Percentiles rank a stretch among this genome's conserved stretches.
Evolutionary conservation across 2,888 invertebrate genomes (phyloP).

Genomic region (Sarcophaga rosellei): DNA sequence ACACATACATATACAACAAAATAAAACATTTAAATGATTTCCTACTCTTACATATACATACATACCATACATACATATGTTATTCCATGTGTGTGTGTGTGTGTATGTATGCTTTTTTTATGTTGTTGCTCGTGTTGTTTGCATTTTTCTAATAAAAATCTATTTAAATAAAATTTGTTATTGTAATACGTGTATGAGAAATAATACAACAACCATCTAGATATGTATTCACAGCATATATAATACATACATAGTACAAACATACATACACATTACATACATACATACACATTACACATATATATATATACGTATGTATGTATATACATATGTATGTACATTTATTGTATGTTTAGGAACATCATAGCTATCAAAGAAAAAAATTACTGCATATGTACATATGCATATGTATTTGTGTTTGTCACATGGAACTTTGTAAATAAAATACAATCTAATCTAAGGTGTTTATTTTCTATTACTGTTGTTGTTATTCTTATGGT

Average conservation of each 20-base stretch:
- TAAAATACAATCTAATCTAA: neutral
- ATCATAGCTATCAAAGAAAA: too few relatives aligned
- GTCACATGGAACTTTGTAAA: neutral
- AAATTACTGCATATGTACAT: neutral
- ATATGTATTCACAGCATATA: too few relatives aligned
- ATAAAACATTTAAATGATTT: too few relatives aligned
- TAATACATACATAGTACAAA: neutral
- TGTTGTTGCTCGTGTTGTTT: conserved; percentile 1
- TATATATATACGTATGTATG: neutral
- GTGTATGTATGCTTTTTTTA: neutral
- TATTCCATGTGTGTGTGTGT: neutral
- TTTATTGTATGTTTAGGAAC: too few relatives aligned
- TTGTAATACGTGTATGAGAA: neutral
- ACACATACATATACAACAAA: too few relatives aligned
- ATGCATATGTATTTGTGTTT: neutral
- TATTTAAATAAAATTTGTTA: conserved; percentile 41
- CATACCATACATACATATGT: too few relatives aligned
- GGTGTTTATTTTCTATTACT: neutral
- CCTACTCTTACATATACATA: too few relatives aligned
- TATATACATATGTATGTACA: neutral
- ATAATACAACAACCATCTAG: neutral
- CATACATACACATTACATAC: neutral
- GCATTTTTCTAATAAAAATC: conserved; percentile 45
- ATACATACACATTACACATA: neutral
- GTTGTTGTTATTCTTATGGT: neutral